Evolutionary conservation across 2,888 invertebrate genomes (phyloP).

Genomic region (Ceratothoa steindachneri): DNA sequence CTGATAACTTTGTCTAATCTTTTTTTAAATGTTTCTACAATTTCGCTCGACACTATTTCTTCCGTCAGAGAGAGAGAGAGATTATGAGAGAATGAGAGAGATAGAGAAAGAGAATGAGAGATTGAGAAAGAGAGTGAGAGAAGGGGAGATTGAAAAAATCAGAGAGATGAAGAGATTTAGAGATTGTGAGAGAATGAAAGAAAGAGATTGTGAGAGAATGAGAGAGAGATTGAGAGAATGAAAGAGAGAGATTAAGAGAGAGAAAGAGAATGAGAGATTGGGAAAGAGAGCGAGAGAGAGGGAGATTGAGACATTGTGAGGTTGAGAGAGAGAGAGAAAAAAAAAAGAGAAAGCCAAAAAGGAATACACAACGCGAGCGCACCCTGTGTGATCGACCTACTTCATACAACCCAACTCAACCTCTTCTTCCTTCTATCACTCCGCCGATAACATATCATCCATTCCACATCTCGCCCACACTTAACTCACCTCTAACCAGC

Average conservation of each 20-base stretch:
- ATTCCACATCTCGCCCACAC: no score
- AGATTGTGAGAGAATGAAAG: background rate
- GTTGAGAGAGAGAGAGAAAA: background rate
- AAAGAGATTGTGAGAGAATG: background rate
- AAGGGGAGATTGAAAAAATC: background rate
- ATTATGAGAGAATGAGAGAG: background rate
- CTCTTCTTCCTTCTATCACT: no score
- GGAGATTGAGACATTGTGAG: no score
- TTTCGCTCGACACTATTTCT: no score
- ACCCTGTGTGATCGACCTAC: no score
- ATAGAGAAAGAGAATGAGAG: background rate
- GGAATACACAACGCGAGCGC: no score
- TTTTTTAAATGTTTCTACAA: no score
- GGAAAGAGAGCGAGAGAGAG: background rate
- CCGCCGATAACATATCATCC: no score
- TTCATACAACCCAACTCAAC: no score
- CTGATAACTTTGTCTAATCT: no score
- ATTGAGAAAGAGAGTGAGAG: background rate
- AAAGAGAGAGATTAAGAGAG: background rate
- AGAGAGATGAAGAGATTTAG: background rate
- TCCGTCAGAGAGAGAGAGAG: background rate
- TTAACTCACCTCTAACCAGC: no score
- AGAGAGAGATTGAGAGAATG: background rate
- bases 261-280: background rate
- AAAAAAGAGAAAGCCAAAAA: background rate